Evolutionary conservation across 2,888 invertebrate genomes (phyloP).

Genomic region (Abrostola tripartita): DNA sequence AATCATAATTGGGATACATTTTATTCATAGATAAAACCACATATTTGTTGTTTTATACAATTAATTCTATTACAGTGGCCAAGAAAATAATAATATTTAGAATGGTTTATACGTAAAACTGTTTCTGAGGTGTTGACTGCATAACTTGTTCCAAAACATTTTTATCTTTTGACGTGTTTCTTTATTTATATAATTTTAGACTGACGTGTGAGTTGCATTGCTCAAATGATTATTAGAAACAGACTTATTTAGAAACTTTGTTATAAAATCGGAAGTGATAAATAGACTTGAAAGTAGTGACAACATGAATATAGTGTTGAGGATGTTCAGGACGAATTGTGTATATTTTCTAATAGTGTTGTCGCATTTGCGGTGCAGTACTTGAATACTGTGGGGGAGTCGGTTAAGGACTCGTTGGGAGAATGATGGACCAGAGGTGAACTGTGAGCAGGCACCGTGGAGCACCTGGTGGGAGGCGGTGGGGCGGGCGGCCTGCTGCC

Average conservation of each 20-base stretch:
- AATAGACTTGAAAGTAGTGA: constrained; percentile 58
- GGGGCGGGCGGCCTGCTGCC: constrained; percentile 91
- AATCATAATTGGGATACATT: constrained; percentile 14
- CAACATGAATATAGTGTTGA: constrained; percentile 77
- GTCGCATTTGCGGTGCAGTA: constrained; percentile 78
- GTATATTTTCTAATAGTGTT: constrained; percentile 76
- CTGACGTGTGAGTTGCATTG: constrained; percentile 50
- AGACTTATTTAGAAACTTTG: constrained; percentile 28
- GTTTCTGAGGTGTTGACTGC: constrained; percentile 66
- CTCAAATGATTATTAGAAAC: constrained; percentile 36
- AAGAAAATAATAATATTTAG: constrained; percentile 21
- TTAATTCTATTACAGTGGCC: constrained; percentile 14
- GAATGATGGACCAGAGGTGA: constrained; percentile 78
- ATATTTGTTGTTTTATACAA: constrained; percentile 13
- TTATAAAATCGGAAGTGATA: constrained; percentile 36
- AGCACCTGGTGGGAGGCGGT: constrained; percentile 93
- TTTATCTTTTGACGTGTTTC: constrained; percentile 63
- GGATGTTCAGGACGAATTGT: constrained; percentile 79
- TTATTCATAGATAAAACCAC: constrained; percentile 6
- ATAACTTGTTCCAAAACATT: constrained; percentile 79
- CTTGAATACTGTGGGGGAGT: constrained; percentile 66
- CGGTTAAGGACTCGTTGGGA: constrained; percentile 61
- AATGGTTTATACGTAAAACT: constrained; percentile 34
- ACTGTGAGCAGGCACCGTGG: constrained; percentile 87
- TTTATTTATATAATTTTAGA: constrained; percentile 58